Percentiles rank a stretch among this genome's conserved stretches.
These are phyloP conservation scores for Terebella lapidaria DNA, from an alignment of 2,888 invertebrate species.

Conservation along the genomic window DNA sequence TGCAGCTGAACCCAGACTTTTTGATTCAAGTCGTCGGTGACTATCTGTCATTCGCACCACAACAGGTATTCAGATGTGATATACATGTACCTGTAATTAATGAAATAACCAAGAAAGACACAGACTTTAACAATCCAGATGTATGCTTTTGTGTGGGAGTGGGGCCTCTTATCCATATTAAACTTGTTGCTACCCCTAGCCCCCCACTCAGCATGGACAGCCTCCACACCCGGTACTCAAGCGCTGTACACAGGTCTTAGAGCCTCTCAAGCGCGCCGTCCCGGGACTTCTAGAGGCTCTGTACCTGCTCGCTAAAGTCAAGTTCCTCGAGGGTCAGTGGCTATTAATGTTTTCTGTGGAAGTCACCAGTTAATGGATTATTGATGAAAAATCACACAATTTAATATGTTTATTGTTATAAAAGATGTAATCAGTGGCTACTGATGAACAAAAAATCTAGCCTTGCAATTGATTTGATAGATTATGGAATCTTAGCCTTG, in stretches of 20 bases:
- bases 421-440: no score
- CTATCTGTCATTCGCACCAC: slow-evolving; percentile 65
- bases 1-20: slow-evolving; percentile 78
- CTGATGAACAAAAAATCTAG: no score
- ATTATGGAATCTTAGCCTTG: no score
- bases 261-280: slow-evolving; percentile 70
- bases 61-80: slow-evolving; percentile 43
- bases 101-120: no score
- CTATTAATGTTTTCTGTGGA: neutral
- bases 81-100: neutral
- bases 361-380: neutral
- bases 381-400: neutral
- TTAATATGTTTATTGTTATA: no score
- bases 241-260: slow-evolving; percentile 65
- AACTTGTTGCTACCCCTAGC: no score
- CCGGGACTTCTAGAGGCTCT: slow-evolving; percentile 67
- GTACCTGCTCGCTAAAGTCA: slow-evolving; percentile 72
- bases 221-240: slow-evolving; percentile 57
- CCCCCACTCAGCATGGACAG: slow-evolving; percentile 63
- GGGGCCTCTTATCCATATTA: no score
- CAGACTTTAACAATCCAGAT: no score
- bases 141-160: no score
- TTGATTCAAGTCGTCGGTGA: slow-evolving; percentile 73
- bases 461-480: no score
- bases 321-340: slow-evolving; percentile 63